Percentiles rank a stretch among this genome's conserved stretches.
These are phyloP conservation scores for Cheumatopsyche charites DNA, from an alignment of 1,140 invertebrate genomes.

Conservation along the genomic window DNA sequence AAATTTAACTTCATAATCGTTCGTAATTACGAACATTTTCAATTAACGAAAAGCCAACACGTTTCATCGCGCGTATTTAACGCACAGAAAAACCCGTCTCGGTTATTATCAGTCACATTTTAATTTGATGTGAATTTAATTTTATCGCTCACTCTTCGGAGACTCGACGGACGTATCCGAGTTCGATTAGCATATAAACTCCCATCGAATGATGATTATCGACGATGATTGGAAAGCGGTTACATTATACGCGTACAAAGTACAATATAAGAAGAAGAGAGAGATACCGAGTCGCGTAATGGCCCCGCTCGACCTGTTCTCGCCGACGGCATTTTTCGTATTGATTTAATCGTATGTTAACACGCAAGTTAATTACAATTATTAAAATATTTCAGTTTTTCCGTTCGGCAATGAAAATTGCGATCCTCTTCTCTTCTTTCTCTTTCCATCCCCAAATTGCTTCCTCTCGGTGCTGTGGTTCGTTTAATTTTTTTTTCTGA, in stretches of 20 bases:
- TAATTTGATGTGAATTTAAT: conserved; percentile 28
- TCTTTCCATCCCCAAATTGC: conserved; percentile 18
- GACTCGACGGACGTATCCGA: not conserved
- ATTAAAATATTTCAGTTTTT: conserved; percentile 33
- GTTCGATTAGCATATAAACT: conserved; percentile 26
- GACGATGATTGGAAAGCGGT: conserved; percentile 9
- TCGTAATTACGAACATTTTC: too few species aligned
- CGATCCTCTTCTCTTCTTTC: conserved; percentile 1
- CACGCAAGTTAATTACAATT: conserved; percentile 32
- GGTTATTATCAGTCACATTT: not conserved
- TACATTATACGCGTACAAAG: not conserved
- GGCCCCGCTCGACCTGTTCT: conserved; percentile 15
- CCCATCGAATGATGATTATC: conserved; percentile 21
- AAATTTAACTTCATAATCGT: too few species aligned
- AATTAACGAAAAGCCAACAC: too few species aligned
- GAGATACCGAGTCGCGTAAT: conserved; percentile 14
- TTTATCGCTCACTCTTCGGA: conserved; percentile 12
- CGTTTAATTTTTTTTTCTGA: not conserved
- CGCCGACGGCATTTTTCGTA: conserved; percentile 22
- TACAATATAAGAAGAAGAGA: not conserved
- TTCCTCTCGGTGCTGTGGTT: not conserved
- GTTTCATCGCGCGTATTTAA: too few species aligned
- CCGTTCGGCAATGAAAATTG: conserved; percentile 11
- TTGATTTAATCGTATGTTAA: conserved; percentile 36
- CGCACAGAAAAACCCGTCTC: too few species aligned